phyloP scores from a whole-genome alignment of 2,797 vertebrate species.

The Philypnodon macrostomus region DNA sequence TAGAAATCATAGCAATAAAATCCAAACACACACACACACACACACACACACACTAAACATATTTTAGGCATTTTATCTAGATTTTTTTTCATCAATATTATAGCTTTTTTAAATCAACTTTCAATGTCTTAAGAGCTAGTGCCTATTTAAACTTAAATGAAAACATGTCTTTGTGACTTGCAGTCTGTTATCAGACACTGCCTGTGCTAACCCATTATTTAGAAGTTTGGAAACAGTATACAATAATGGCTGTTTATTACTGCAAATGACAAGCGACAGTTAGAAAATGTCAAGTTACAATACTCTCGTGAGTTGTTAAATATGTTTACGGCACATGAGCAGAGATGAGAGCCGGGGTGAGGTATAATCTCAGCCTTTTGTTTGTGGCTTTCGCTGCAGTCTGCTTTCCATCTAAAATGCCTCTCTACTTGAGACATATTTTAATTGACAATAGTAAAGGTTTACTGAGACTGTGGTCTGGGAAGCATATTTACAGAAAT shows the following conservation, averaged over 20 bases:
- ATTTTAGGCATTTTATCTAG: too few relatives aligned
- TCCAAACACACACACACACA: too few relatives aligned
- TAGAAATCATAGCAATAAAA: too few relatives aligned
- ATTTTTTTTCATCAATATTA: too few relatives aligned
- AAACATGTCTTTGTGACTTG: slow-evolving; percentile 4
- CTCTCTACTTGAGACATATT: slow-evolving; percentile 24
- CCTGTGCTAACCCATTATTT: slow-evolving; percentile 8
- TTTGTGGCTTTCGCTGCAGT: slow-evolving; percentile 25
- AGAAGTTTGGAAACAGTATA: slow-evolving; percentile 9
- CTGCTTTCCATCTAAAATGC: slow-evolving; percentile 23
- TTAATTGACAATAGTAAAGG: slow-evolving; percentile 30
- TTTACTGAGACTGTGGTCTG: slow-evolving; percentile 22
- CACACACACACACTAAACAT: too few relatives aligned
- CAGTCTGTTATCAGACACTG: slow-evolving; percentile 5
- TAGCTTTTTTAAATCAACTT: background rate
- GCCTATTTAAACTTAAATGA: slow-evolving; percentile 2
- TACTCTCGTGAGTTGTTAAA: slow-evolving; percentile 13
- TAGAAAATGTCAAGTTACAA: slow-evolving; percentile 15
- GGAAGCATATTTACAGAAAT: slow-evolving; percentile 9
- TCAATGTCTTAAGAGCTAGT: slow-evolving; percentile 1
- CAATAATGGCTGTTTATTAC: slow-evolving; percentile 18
- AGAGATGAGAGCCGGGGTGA: slow-evolving; percentile 17
- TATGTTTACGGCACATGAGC: slow-evolving; percentile 7
- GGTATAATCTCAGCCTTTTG: slow-evolving; percentile 33
- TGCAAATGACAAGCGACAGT: slow-evolving; percentile 19